These are phyloP conservation scores for Leptopilina clavipes DNA, from an alignment of 1,140 invertebrate genomes.

Conservation along the genomic window DNA sequence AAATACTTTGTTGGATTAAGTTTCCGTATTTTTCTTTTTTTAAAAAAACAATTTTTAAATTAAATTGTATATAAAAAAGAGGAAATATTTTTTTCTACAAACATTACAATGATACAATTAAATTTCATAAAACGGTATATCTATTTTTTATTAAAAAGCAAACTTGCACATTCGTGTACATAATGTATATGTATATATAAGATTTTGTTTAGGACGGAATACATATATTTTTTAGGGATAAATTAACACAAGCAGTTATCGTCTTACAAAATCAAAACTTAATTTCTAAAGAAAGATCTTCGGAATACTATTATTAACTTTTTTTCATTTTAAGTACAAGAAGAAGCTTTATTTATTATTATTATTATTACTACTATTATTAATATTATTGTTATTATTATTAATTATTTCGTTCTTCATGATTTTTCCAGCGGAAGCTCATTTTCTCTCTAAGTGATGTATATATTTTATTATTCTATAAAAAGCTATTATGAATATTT, in stretches of 20 bases:
- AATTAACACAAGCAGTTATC: slow-evolving; percentile 10
- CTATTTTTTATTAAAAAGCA: slow-evolving; percentile 4
- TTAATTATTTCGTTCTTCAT: background rate
- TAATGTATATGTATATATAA: slow-evolving; percentile 15
- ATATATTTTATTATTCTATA: background rate
- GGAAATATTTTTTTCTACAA: background rate
- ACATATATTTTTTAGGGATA: slow-evolving; percentile 13
- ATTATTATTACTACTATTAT: background rate
- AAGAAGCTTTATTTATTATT: background rate
- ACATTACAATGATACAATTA: no score
- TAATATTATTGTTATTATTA: slow-evolving; percentile 1
- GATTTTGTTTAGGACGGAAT: slow-evolving; percentile 26
- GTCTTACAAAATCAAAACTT: slow-evolving; percentile 14
- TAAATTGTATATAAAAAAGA: no score
- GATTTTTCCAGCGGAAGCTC: slow-evolving; percentile 1
- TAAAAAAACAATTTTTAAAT: no score
- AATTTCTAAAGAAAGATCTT: slow-evolving; percentile 18
- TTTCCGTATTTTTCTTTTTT: no score
- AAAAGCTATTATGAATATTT: slow-evolving; percentile 4
- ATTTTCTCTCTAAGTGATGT: background rate
- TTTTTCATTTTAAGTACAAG: slow-evolving; percentile 18
- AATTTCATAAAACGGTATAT: slow-evolving; percentile 19
- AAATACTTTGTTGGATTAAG: background rate
- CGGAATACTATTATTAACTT: background rate
- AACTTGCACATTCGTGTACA: slow-evolving; percentile 20